phyloP scores from a whole-genome alignment of 2,888 invertebrate species.

The Endomychus coccineus region DNA sequence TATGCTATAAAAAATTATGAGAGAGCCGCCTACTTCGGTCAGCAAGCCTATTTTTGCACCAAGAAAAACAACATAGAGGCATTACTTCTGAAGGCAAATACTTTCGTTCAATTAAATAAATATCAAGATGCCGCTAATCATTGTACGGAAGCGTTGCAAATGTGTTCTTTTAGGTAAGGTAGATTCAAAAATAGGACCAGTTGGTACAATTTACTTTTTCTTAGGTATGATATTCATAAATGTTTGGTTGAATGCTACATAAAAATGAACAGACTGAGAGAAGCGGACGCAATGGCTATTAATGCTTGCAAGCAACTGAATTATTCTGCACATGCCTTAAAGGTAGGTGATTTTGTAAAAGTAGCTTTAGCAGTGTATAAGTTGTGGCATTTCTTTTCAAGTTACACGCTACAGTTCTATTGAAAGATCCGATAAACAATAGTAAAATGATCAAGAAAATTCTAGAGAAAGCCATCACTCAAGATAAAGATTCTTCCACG shows the following conservation, averaged over 20 bases:
- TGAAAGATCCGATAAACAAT: slow-evolving; percentile 56
- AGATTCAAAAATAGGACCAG: slow-evolving; percentile 1
- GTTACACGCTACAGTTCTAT: slow-evolving; percentile 68
- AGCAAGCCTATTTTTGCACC: slow-evolving; percentile 55
- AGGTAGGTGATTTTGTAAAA: slow-evolving; percentile 48
- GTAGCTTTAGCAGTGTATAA: slow-evolving; percentile 5
- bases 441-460: slow-evolving; percentile 57
- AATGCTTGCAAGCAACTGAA: slow-evolving; percentile 65
- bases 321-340: slow-evolving; percentile 63
- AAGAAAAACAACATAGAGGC: slow-evolving; percentile 65
- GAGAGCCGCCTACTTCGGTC: slow-evolving; percentile 64
- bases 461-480: slow-evolving; percentile 63
- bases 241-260: slow-evolving; percentile 71
- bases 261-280: slow-evolving; percentile 58
- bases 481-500: slow-evolving; percentile 64
- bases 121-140: slow-evolving; percentile 58
- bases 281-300: slow-evolving; percentile 65
- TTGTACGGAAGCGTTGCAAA: slow-evolving; percentile 58
- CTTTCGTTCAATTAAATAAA: slow-evolving; percentile 58
- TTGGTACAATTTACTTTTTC: slow-evolving; percentile 19
- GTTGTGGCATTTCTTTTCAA: slow-evolving; percentile 38
- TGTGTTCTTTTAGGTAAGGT: slow-evolving; percentile 46
- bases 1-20: slow-evolving; percentile 57
- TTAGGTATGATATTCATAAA: slow-evolving; percentile 66
- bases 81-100: slow-evolving; percentile 62